Conservation (phyloP, 1,140 invertebrate genomes). For the Chelonus insularis region DNA sequence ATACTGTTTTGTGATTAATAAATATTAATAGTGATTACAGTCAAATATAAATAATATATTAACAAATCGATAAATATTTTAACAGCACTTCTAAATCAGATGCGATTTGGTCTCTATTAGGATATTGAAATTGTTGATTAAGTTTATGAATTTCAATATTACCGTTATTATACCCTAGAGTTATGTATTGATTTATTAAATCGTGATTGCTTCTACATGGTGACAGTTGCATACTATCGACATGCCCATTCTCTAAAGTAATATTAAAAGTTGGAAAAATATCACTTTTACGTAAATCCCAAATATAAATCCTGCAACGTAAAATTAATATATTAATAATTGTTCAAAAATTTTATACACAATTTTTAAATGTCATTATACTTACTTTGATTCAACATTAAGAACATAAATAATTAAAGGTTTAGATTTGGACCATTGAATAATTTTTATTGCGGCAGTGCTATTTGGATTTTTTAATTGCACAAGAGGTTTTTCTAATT, state of each 20-base stretch:
- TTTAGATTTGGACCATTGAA: slow-evolving; percentile 66
- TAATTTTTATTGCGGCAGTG: slow-evolving; percentile 48
- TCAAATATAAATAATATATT: slow-evolving; percentile 14
- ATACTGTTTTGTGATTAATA: too few relatives aligned
- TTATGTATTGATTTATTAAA: slow-evolving; percentile 51
- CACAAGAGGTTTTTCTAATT: slow-evolving; percentile 59
- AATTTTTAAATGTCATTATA: too few relatives aligned
- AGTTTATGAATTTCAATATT: slow-evolving; percentile 57
- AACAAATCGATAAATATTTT: slow-evolving; percentile 46
- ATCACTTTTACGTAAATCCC: slow-evolving; percentile 62
- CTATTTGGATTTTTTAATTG: slow-evolving; percentile 52
- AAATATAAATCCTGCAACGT: slow-evolving; percentile 60
- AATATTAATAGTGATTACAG: background rate
- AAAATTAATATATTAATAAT: too few relatives aligned
- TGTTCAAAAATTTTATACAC: too few relatives aligned
- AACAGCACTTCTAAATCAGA: slow-evolving; percentile 53
- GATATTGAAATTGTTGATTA: slow-evolving; percentile 56
- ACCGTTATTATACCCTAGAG: slow-evolving; percentile 53
- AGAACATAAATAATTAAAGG: slow-evolving; percentile 64
- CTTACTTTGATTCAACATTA: slow-evolving; percentile 60
- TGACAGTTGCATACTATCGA: slow-evolving; percentile 53
- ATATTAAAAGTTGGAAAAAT: slow-evolving; percentile 49
- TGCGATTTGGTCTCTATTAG: slow-evolving; percentile 52
- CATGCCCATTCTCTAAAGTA: slow-evolving; percentile 41
- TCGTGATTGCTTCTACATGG: slow-evolving; percentile 48